Evolutionary conservation across 2,797 vertebrate genomes (phyloP).

Genomic region (Centropyge bicolor): DNA sequence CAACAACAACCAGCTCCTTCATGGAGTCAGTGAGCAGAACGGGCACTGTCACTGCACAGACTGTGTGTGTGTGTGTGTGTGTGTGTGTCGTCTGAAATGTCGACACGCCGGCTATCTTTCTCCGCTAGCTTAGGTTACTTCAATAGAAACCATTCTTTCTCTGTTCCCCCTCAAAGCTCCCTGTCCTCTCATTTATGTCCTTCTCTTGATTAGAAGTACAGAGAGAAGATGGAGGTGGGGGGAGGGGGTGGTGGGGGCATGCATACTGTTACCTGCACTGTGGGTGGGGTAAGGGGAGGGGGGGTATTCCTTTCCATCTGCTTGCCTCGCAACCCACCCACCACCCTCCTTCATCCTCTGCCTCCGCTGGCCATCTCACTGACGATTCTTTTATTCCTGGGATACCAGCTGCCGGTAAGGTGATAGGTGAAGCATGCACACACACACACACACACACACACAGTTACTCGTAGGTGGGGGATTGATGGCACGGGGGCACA

Average conservation of each 20-base stretch:
- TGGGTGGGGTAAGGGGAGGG: not conserved
- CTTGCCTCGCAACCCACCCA: constrained; percentile 40
- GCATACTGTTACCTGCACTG: constrained; percentile 62
- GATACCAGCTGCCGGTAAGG: constrained; percentile 79
- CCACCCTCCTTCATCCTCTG: constrained; percentile 45
- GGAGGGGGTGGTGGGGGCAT: not conserved
- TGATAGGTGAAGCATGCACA: constrained; percentile 65
- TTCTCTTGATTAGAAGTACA: constrained; percentile 58
- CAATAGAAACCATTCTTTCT: constrained; percentile 68
- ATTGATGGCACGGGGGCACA: constrained; percentile 41
- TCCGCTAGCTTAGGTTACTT: constrained; percentile 63
- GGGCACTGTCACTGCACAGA: constrained; percentile 21
- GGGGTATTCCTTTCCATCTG: constrained; percentile 70
- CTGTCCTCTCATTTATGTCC: constrained; percentile 45
- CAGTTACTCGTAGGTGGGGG: constrained; percentile 30
- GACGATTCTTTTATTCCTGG: constrained; percentile 66
- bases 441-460: constrained; percentile 19
- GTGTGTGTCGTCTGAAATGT: constrained; percentile 38
- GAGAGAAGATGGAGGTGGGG: not conserved
- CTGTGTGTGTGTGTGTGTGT: constrained; percentile 23
- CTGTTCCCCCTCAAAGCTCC: constrained; percentile 28
- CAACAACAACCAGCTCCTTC: constrained; percentile 22
- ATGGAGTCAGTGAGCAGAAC: constrained; percentile 43
- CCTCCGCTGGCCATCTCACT: constrained; percentile 51
- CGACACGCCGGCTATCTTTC: constrained; percentile 41